Base-by-base conservation (phyloP, 2,888 invertebrate genomes). In the Agelastica alni region DNA sequence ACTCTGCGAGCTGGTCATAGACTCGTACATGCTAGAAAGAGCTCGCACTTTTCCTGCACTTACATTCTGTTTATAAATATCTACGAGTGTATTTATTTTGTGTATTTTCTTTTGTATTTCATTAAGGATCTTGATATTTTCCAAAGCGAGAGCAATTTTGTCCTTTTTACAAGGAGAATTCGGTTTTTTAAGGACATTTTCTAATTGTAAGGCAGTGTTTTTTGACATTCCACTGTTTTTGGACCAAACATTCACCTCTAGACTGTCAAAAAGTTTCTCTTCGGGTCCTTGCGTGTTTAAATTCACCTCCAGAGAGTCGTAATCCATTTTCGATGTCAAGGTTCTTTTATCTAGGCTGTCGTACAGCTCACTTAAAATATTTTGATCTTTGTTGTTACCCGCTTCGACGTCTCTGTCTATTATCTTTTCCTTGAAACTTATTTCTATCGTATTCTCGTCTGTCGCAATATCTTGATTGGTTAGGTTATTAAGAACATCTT, bases 21-120 rank as follows among this genome's bases (percentile, higher is more conserved):
- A 86, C 66, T 88, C 88, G 67, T 87, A 88, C 75, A 88, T 87
- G 72, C 83, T 83, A 0, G 88, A 87, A 13, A 88, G 70, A 3
- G 85, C 81, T 72, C 85, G 83, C 0, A 88, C 88, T 60, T 86
- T 85, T 52, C 87, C 87, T 53, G 85, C 85, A 66, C 84, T 83
- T 65, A 88, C 81, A 65, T 87, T 87, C 4, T 83, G 76, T 48
- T 70, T 73, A 58, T 73, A 74, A 30, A 76, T 70, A 36, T 77
- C 86, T 1, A 88, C 86, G 14, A 88, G 68, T 64, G 83, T 85
- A 66, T 87, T 87, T 20, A 88, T 87, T 20, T 86, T 85, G 67
- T 85, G 84, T 9, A 88, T 81, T 71, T 87, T 87, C 51, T 84
- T 79, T 71, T 87, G 87, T 17, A 88, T 87, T 58, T 84, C 81